phyloP scores from a whole-genome alignment of 2,797 vertebrate species.

The Scolopax rusticola region DNA sequence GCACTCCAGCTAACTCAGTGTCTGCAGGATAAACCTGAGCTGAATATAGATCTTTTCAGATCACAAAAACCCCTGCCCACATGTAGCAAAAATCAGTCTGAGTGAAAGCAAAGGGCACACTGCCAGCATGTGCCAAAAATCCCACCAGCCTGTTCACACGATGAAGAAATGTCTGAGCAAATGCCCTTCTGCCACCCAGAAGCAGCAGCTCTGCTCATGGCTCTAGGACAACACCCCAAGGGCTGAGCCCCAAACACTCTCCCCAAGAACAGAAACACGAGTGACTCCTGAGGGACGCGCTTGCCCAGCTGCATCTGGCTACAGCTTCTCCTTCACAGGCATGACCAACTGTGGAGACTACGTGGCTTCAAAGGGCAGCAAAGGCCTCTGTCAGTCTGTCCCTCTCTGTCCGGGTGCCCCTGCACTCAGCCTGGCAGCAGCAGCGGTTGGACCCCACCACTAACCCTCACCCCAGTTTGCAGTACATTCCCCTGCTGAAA shows the following conservation, averaged over 20 bases:
- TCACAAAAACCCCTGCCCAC: background rate
- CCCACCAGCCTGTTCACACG: background rate
- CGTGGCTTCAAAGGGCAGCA: background rate
- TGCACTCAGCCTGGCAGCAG: background rate
- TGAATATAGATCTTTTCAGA: background rate
- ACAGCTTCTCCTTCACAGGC: background rate
- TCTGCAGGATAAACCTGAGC: background rate
- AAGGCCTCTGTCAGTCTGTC: background rate
- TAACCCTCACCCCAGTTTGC: background rate
- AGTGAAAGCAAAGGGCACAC: background rate
- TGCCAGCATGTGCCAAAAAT: background rate
- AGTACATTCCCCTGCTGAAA: background rate
- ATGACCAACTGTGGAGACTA: rapidly evolving
- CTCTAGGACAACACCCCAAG: background rate
- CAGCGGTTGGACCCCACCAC: background rate
- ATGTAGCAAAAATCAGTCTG: background rate
- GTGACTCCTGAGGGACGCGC: background rate
- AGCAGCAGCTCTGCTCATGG: background rate
- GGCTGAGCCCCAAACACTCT: background rate
- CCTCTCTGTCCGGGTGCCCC: background rate
- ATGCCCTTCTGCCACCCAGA: background rate
- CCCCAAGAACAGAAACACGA: background rate
- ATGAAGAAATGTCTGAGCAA: background rate
- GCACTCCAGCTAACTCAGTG: background rate
- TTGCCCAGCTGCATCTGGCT: background rate